These are phyloP conservation scores for Struthio camelus DNA, from an alignment of 2,113 vertebrate species.

Conservation along the genomic window DNA sequence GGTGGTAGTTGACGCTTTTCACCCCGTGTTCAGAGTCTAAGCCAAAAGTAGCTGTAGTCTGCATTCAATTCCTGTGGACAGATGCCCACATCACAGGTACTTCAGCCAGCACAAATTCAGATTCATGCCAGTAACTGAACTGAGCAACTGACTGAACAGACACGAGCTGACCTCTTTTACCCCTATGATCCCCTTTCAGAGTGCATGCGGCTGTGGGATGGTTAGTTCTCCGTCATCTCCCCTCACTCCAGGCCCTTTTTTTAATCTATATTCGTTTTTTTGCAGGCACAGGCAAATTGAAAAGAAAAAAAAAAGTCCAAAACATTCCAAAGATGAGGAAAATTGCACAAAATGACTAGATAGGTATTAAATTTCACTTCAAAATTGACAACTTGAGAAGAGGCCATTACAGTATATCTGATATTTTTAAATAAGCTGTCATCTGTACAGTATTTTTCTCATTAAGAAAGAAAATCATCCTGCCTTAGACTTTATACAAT, in stretches of 20 bases:
- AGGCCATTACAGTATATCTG: background rate
- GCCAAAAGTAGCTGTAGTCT: background rate
- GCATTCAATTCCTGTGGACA: background rate
- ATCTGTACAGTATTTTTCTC: background rate
- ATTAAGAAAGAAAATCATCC: background rate
- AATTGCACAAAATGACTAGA: background rate
- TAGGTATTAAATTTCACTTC: background rate
- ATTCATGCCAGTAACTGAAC: background rate
- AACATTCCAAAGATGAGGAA: background rate
- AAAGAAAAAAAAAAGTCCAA: background rate
- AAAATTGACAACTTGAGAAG: background rate
- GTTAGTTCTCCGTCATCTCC: background rate
- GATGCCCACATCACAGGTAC: fast-evolving
- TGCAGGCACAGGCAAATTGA: background rate
- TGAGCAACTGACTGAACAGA: background rate
- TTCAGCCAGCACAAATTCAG: background rate
- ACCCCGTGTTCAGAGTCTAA: background rate
- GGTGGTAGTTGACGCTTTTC: background rate
- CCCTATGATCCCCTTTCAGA: fast-evolving
- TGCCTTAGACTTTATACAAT: background rate
- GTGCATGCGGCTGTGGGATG: no score
- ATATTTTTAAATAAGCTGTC: conserved; percentile 24
- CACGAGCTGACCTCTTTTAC: fast-evolving
- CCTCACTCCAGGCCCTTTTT: background rate
- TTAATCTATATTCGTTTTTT: background rate